phyloP scores from a whole-genome alignment of 2,888 invertebrate genomes.

The Heliconius charithonia region DNA sequence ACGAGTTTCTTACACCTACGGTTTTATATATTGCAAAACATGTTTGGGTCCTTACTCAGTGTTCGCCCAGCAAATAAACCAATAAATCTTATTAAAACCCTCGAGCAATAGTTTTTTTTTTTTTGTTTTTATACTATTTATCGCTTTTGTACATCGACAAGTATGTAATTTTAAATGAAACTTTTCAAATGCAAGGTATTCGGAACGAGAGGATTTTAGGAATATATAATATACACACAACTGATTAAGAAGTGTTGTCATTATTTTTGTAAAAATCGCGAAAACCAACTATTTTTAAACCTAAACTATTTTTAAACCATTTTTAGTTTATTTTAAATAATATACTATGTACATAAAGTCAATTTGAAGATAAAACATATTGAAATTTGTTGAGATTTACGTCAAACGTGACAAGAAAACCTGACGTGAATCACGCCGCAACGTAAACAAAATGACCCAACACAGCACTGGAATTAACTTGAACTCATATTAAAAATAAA shows the following conservation, averaged over 20 bases:
- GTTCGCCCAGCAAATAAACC: conserved; percentile 36
- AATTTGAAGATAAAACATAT: conserved; percentile 29
- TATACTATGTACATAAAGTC: not conserved
- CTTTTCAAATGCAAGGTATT: no score
- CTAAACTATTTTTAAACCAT: no score
- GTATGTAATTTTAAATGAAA: not conserved
- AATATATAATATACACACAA: not conserved
- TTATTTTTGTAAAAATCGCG: not conserved
- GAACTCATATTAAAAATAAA: conserved; percentile 69
- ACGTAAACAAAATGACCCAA: conserved; percentile 70
- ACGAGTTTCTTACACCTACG: conserved; percentile 46
- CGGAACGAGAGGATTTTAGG: no score
- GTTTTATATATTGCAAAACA: conserved; percentile 40
- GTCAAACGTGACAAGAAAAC: conserved; percentile 57
- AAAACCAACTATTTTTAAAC: no score
- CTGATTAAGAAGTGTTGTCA: not conserved
- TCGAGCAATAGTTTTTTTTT: not conserved
- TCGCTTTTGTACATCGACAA: not conserved
- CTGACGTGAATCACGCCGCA: conserved; percentile 68
- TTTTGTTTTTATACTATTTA: conserved; percentile 1
- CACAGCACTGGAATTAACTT: conserved; percentile 66
- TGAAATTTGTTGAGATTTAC: conserved; percentile 51
- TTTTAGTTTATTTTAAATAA: not conserved
- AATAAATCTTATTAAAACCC: conserved; percentile 30
- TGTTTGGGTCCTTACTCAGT: conserved; percentile 31